Evolutionary conservation across 2,888 invertebrate species (phyloP), one percentile per base, ranked within the genome.

Genomic region (Nomada goodeniana): DNA sequence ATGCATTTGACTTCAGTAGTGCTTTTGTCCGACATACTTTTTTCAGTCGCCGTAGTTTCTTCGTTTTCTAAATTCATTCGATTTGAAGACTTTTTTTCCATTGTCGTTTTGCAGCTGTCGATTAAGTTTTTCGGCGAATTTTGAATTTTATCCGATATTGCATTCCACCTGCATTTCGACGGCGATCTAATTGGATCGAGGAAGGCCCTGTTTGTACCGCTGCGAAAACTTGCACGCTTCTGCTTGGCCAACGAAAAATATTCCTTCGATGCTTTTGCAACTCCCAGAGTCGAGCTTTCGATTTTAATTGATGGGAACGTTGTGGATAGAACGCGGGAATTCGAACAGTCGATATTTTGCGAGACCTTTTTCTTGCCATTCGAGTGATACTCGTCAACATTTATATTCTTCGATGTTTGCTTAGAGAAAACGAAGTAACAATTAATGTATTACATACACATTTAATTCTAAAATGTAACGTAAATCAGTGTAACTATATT

Each of bases 151-250:
- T 73, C 80, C 29, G 44, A 15, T 29, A 47, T n/a, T 0, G 76
- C 36, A 23, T 20, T 60, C 59, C 76, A 70, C 67, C n/a, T 82
- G 13, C 52, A 50, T 47, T 68, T 79, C 5, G 55, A 64, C 18
- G 84, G 23, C 2, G 75, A 64, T 15, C 84, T 79, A 15, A 91
- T 84, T 0, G 91, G 90, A 7, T 84, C 85, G 9, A 86, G 76
- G 63, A 93, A 93, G 4, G 93, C 93, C 36, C 89, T 86, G 82
- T 93, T 93, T 0, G 81, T 82, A 0, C 91, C 86, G 57, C 89
- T 92, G 11, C 89, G 91, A 79, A 92, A 93, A 42, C 87, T 89
- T 2, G 93, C 92, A 2, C 93, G 90, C 72, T 91, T 93, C 9
- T 91, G 73, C 53, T 83, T 91, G 4, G 91, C 91, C 5, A 81